phyloP scores from a whole-genome alignment of 2,797 vertebrate genomes.

The Gila robusta region DNA sequence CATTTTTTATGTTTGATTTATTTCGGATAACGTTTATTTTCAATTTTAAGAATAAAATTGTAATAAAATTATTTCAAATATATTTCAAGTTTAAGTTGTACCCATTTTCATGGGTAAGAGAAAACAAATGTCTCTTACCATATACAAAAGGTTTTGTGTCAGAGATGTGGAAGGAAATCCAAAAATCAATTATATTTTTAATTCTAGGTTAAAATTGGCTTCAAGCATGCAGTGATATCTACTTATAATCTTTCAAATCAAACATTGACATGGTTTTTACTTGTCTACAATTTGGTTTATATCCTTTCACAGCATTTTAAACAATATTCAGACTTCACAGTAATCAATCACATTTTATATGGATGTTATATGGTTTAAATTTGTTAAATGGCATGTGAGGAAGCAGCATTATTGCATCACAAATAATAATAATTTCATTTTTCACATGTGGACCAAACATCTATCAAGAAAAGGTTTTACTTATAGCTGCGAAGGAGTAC shows the following conservation, averaged over 20 bases:
- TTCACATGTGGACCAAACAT: background rate
- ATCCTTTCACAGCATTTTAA: background rate
- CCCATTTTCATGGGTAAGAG: too few relatives aligned
- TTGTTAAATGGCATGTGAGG: background rate
- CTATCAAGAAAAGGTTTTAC: background rate
- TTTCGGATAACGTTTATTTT: background rate
- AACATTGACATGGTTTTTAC: background rate
- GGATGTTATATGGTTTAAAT: background rate
- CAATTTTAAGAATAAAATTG: background rate
- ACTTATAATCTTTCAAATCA: background rate
- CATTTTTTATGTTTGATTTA: background rate
- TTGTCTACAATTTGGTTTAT: background rate
- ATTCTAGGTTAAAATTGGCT: background rate
- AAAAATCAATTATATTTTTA: background rate
- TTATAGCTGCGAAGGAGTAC: background rate
- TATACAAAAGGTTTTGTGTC: background rate
- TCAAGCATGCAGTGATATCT: conserved; percentile 11
- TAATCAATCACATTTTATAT: background rate
- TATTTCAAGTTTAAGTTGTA: background rate
- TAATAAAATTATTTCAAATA: background rate
- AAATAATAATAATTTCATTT: background rate
- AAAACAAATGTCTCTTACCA: background rate
- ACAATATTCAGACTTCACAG: conserved; percentile 10
- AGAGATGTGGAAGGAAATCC: conserved; percentile 8
- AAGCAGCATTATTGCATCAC: background rate